Evolutionary conservation across 1,140 invertebrate species (phyloP).

Genomic region (Thrips palmi): DNA sequence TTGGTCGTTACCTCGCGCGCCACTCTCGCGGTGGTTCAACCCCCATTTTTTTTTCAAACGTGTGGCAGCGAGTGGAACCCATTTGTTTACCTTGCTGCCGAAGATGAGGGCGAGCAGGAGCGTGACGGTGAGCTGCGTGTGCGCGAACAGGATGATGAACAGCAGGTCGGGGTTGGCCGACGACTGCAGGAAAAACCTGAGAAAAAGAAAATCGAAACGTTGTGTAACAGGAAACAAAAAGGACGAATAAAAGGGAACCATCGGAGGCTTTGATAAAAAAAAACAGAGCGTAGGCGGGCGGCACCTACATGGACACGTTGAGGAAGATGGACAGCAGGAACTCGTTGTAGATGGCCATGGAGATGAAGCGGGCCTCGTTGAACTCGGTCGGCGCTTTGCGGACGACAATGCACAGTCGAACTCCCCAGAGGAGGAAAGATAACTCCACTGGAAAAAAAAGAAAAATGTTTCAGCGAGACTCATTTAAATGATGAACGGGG

Average conservation of each 20-base stretch:
- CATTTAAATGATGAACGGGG: too few relatives aligned
- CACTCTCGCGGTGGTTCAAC: too few relatives aligned
- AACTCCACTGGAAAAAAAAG: constrained; percentile 76
- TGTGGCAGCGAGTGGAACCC: too few relatives aligned
- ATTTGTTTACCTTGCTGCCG: constrained; percentile 80
- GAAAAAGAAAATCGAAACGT: too few relatives aligned
- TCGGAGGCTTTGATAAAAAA: too few relatives aligned
- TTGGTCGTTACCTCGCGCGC: too few relatives aligned
- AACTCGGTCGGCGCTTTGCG: constrained; percentile 91
- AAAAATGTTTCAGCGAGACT: too few relatives aligned
- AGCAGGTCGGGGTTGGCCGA: constrained; percentile 86
- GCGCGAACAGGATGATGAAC: constrained; percentile 91
- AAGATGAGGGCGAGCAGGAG: constrained; percentile 80
- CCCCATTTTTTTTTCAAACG: too few relatives aligned
- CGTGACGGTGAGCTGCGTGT: constrained; percentile 86
- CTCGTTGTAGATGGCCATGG: constrained; percentile 95
- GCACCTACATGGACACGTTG: constrained; percentile 87
- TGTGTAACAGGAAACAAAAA: too few relatives aligned
- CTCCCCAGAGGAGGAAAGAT: constrained; percentile 85
- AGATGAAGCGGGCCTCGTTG: constrained; percentile 92
- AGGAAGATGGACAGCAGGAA: constrained; percentile 85
- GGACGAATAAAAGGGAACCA: too few relatives aligned
- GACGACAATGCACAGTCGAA: constrained; percentile 84
- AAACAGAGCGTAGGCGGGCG: constrained; percentile 3
- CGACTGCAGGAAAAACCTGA: constrained; percentile 87